These are phyloP conservation scores for Acropternis orthonyx DNA, from an alignment of 2,797 vertebrate genomes.

Conservation along the genomic window DNA sequence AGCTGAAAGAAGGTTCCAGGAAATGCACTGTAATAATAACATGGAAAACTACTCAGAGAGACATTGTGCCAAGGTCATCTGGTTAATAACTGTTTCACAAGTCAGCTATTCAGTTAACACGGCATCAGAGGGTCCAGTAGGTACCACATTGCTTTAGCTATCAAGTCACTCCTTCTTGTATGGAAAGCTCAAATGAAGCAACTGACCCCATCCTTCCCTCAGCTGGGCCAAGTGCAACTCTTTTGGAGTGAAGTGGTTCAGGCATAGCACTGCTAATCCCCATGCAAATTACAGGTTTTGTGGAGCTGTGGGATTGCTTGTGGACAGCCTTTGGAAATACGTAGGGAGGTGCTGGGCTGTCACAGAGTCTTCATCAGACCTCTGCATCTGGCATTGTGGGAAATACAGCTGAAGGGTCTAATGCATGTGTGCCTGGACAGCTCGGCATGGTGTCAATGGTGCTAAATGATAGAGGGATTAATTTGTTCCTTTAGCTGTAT, in stretches of 20 bases:
- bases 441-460: background rate
- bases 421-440: fast-evolving
- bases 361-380: fast-evolving
- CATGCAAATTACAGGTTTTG: background rate
- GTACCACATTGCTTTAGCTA: background rate
- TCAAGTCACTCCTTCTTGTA: background rate
- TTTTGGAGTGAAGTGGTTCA: fast-evolving
- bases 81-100: background rate
- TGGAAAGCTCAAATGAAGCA: background rate
- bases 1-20: background rate
- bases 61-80: fast-evolving
- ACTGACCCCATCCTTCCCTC: background rate
- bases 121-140: background rate
- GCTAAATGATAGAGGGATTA: background rate
- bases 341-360: background rate
- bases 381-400: background rate
- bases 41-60: background rate
- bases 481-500: background rate
- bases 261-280: background rate
- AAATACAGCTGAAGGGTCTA: background rate
- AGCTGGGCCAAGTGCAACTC: fast-evolving
- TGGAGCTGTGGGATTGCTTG: background rate
- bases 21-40: background rate
- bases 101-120: background rate
- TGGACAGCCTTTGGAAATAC: background rate